Conservation (phyloP, 2,797 vertebrate species). For the Acipenser ruthenus region DNA sequence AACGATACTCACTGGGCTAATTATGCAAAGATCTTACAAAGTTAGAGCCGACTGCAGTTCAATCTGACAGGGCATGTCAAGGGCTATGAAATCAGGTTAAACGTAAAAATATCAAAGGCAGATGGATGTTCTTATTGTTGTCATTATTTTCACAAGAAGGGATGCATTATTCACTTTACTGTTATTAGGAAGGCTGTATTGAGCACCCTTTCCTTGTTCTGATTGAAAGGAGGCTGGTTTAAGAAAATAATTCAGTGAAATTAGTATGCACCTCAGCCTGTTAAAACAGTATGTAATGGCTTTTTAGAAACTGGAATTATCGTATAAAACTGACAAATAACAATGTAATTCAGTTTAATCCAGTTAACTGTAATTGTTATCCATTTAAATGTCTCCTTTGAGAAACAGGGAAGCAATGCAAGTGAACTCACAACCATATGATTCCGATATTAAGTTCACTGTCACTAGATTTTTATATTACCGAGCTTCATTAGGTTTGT, state of each 20-base stretch:
- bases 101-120: conserved; percentile 27
- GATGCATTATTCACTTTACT: not conserved
- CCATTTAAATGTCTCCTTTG: not conserved
- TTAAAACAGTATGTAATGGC: not conserved
- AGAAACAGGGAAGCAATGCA: not conserved
- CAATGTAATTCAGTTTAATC: not conserved
- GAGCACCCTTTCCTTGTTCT: not conserved
- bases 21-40: conserved; percentile 52
- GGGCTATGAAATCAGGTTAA: conserved; percentile 54
- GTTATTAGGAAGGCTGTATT: not conserved
- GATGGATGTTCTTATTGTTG: conserved; percentile 5
- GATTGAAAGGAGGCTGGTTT: not conserved
- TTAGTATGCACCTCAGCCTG: not conserved
- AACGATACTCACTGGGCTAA: conserved; percentile 42
- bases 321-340: not conserved
- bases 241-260: not conserved
- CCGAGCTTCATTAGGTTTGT: not conserved
- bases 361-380: not conserved
- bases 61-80: conserved; percentile 54
- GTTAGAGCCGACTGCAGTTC: conserved; percentile 33
- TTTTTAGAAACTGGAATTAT: not conserved
- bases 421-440: not conserved
- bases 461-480: not conserved
- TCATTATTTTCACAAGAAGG: conserved; percentile 8
- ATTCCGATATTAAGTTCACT: not conserved